phyloP scores from a whole-genome alignment of 2,797 vertebrate species.

The Chelon labrosus region DNA sequence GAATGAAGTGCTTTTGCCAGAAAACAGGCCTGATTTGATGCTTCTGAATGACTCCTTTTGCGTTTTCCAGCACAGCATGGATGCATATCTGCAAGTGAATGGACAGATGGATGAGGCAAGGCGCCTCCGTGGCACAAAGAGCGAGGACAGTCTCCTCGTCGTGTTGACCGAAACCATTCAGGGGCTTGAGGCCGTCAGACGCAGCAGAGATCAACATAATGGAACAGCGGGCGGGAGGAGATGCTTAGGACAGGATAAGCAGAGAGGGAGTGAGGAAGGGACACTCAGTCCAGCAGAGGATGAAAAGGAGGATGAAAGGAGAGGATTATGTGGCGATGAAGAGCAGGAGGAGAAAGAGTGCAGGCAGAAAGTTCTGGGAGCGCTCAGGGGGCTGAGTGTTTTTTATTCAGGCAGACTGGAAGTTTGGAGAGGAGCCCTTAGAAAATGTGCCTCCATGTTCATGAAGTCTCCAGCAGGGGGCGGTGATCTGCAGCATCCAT shows the following conservation, averaged over 20 bases:
- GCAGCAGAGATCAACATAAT: constrained; percentile 4
- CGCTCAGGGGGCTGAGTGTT: constrained; percentile 63
- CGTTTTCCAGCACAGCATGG: constrained; percentile 31
- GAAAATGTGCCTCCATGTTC: constrained; percentile 30
- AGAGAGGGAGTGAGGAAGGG: neutral
- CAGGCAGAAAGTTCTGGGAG: constrained; percentile 49
- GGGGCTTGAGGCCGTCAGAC: constrained; percentile 41
- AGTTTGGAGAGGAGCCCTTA: constrained; percentile 64
- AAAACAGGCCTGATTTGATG: neutral
- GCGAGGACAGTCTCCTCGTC: constrained; percentile 51
- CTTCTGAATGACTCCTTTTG: constrained; percentile 5
- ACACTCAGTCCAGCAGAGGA: constrained; percentile 13
- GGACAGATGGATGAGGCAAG: constrained; percentile 48
- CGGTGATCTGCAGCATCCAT: constrained; percentile 14
- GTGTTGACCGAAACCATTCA: constrained; percentile 45
- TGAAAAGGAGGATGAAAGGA: constrained; percentile 22
- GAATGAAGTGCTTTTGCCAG: neutral
- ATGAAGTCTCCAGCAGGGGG: constrained; percentile 33
- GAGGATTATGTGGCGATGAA: neutral
- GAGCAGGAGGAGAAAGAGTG: constrained; percentile 28
- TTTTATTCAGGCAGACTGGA: constrained; percentile 60
- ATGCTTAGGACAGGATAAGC: neutral
- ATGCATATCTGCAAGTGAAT: constrained; percentile 23
- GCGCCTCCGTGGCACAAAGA: constrained; percentile 19
- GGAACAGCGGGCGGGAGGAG: constrained; percentile 2